A percentile compares a stretch with the other conserved stretches of the same genome.
These are phyloP conservation scores for Himantopus leucocephalus DNA, from an alignment of 2,113 vertebrate genomes.

Conservation along the genomic window DNA sequence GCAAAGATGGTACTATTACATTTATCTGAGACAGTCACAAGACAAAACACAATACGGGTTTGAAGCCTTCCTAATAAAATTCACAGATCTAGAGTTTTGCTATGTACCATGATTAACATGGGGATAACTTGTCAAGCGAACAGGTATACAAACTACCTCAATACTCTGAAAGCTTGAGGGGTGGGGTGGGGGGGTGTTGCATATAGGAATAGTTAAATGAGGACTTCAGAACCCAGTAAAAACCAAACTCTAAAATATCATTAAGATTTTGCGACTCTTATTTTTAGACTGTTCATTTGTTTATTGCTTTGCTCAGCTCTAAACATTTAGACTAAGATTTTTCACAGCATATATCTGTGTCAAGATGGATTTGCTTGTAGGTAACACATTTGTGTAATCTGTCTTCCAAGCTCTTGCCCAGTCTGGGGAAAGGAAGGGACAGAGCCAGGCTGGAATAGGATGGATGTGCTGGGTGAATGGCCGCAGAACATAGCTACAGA, in stretches of 20 bases:
- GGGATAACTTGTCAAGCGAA: not conserved
- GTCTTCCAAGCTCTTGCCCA: not conserved
- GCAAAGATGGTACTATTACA: not conserved
- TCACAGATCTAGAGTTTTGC: not conserved
- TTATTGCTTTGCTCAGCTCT: not conserved
- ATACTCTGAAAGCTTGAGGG: not conserved
- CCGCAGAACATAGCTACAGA: not conserved
- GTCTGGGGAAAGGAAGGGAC: not conserved
- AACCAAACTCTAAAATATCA: not conserved
- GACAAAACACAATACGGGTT: not conserved
- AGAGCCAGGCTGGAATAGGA: not conserved
- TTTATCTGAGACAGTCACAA: not conserved
- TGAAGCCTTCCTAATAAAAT: not conserved
- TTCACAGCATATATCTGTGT: not conserved
- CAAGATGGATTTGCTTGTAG: not conserved
- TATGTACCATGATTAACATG: not conserved
- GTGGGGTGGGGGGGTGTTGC: not conserved
- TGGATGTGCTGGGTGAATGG: not conserved
- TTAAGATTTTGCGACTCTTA: not conserved
- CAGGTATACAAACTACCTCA: not conserved
- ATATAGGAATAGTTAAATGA: not conserved
- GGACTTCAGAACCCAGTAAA: not conserved
- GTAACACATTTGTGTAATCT: not conserved
- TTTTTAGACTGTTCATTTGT: not conserved
- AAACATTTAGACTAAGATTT: not conserved